Conservation (phyloP, 2,888 invertebrate species). For the Phania funesta region DNA sequence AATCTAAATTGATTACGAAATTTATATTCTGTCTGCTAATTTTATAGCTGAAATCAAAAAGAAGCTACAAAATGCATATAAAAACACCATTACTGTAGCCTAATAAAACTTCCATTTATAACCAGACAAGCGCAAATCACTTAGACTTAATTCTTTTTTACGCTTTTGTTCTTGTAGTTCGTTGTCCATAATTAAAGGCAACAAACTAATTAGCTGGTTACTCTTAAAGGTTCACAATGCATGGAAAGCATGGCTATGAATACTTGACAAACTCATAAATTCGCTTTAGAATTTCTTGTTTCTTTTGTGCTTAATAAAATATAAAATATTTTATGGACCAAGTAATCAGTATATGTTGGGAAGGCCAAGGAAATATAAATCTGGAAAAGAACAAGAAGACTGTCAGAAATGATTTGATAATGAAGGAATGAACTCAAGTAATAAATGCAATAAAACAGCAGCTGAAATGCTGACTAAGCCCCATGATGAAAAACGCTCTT, state of each 20-base stretch:
- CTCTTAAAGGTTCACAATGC: constrained; percentile 51
- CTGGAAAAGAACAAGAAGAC: neutral
- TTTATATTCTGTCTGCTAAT: no score
- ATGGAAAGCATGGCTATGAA: constrained; percentile 55
- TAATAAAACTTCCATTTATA: constrained; percentile 14
- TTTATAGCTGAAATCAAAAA: no score
- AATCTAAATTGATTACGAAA: no score
- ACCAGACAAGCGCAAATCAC: constrained; percentile 24
- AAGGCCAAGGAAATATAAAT: constrained; percentile 39
- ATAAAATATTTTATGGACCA: constrained; percentile 16
- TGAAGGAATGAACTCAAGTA: neutral
- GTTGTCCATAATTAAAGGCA: constrained; percentile 52
- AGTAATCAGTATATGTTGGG: constrained; percentile 61
- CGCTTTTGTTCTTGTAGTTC: neutral
- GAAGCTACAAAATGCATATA: no score
- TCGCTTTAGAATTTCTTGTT: constrained; percentile 4
- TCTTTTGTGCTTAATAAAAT: neutral
- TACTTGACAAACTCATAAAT: constrained; percentile 59
- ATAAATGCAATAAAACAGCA: constrained; percentile 40
- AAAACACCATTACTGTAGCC: no score
- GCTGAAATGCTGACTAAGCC: constrained; percentile 34
- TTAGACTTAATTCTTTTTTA: constrained; percentile 6
- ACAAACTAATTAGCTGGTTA: constrained; percentile 48
- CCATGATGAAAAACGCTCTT: neutral
- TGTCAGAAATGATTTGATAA: constrained; percentile 37